These are phyloP conservation scores for Melozone crissalis DNA, from an alignment of 2,113 vertebrate genomes.

Conservation along the genomic window DNA sequence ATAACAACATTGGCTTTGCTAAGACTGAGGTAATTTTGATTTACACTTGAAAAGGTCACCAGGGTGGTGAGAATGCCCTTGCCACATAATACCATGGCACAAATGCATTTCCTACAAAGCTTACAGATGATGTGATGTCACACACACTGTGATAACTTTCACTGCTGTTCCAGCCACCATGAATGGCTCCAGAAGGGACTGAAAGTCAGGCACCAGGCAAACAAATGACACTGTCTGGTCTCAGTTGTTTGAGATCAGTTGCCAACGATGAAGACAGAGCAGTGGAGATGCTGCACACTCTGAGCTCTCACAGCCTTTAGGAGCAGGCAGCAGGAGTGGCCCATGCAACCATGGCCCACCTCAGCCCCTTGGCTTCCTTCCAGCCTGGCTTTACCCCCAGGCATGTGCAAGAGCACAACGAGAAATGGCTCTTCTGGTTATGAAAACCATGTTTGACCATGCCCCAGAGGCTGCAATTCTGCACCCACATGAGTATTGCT, in stretches of 20 bases:
- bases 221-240: background rate
- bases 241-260: background rate
- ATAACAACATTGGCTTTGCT: background rate
- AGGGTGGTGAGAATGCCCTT: background rate
- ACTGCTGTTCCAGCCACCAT: background rate
- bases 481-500: background rate
- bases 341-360: fast-evolving
- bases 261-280: background rate
- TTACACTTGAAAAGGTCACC: background rate
- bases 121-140: background rate
- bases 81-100: background rate
- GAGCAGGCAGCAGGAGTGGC: background rate
- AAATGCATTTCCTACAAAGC: background rate
- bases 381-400: background rate
- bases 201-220: background rate
- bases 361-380: background rate
- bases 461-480: background rate
- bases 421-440: background rate
- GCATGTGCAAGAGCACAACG: fast-evolving
- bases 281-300: background rate
- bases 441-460: background rate
- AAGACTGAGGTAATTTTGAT: background rate
- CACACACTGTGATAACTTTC: background rate
- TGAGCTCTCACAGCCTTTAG: background rate
- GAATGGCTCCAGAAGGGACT: background rate